Evolutionary conservation across 2,797 vertebrate species (phyloP).

Genomic region (Neomorphus geoffroyi): DNA sequence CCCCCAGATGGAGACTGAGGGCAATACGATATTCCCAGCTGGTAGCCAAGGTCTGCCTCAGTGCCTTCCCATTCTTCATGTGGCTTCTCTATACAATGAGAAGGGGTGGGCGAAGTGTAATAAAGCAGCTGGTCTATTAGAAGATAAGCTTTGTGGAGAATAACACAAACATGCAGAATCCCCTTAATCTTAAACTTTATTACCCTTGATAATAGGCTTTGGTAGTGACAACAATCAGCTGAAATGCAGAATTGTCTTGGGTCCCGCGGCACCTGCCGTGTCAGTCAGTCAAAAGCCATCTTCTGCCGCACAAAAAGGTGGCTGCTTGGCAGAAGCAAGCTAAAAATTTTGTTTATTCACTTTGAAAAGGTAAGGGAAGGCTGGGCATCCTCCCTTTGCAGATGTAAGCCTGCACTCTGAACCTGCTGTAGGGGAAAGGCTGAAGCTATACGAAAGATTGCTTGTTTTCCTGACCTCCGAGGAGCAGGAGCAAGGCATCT

Average conservation of each 20-base stretch:
- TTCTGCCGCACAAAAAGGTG: slow-evolving; percentile 27
- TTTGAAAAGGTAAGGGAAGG: background rate
- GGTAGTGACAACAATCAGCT: slow-evolving; percentile 61
- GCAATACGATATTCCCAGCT: slow-evolving; percentile 72
- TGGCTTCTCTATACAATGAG: slow-evolving; percentile 47
- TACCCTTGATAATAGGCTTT: slow-evolving; percentile 77
- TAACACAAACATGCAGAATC: slow-evolving; percentile 76
- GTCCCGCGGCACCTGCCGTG: slow-evolving; percentile 71
- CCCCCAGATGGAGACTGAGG: slow-evolving; percentile 71
- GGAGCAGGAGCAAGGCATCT: background rate
- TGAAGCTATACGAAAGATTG: background rate
- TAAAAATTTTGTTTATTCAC: background rate
- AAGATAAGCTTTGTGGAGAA: slow-evolving; percentile 78
- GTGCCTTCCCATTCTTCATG: slow-evolving; percentile 34
- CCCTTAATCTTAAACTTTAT: slow-evolving; percentile 78
- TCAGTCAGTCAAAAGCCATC: slow-evolving; percentile 60
- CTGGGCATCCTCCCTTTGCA: background rate
- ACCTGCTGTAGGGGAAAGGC: background rate
- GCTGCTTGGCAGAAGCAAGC: slow-evolving; percentile 19
- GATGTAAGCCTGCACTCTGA: background rate
- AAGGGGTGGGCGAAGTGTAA: slow-evolving; percentile 53
- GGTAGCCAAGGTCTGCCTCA: slow-evolving; percentile 57
- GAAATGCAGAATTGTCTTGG: slow-evolving; percentile 72
- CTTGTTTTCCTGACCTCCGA: background rate
- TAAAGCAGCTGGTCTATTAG: slow-evolving; percentile 81